phyloP scores from a whole-genome alignment of 2,888 invertebrate species.

The Callimorpha dominula region DNA sequence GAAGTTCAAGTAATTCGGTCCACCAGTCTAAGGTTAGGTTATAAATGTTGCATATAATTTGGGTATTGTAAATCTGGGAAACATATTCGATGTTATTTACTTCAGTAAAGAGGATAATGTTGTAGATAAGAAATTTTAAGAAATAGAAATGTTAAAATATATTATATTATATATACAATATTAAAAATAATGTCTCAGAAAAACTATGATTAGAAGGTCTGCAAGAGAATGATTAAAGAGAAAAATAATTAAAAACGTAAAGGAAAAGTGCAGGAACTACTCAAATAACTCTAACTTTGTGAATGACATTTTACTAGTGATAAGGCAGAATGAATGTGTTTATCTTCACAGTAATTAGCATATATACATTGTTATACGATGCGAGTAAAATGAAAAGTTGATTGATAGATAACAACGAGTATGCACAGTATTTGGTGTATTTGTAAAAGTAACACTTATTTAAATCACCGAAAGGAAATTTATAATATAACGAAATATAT shows the following conservation, averaged over 20 bases:
- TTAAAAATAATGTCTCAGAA: too few species aligned
- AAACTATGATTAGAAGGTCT: neutral
- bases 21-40: neutral
- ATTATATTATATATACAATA: too few species aligned
- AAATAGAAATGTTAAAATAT: too few species aligned
- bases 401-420: neutral
- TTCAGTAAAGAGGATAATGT: too few species aligned
- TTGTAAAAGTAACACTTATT: too few species aligned
- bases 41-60: neutral
- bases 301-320: neutral
- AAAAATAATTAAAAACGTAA: neutral
- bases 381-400: conserved; percentile 1
- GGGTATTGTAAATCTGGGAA: too few species aligned
- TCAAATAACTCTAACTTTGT: neutral
- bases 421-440: neutral
- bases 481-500: too few species aligned
- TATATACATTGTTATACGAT: neutral
- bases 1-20: neutral
- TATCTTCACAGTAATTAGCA: conserved; percentile 11
- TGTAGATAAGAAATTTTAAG: too few species aligned
- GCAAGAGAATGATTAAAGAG: neutral
- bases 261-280: too few species aligned
- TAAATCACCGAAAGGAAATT: too few species aligned
- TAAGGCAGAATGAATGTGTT: neutral
- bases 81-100: too few species aligned